A percentile compares a stretch with the other conserved stretches of the same genome.
Evolutionary conservation across 1,140 invertebrate species (phyloP).

Genomic region (Lutraria rhynchaena): DNA sequence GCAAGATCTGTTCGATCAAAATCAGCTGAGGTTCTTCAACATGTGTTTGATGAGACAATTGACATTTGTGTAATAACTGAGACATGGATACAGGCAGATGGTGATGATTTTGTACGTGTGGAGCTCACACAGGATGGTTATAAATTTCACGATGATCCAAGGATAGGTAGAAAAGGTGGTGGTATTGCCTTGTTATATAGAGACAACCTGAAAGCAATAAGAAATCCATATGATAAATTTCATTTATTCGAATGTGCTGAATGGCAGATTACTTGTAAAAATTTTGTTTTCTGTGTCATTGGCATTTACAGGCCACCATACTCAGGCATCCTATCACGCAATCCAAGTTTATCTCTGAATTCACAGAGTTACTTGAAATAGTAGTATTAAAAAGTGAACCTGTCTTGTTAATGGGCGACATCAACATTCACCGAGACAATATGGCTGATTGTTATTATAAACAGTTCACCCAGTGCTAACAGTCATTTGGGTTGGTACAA

Average conservation of each 20-base stretch:
- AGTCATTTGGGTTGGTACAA: slow-evolving; percentile 21
- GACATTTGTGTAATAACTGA: slow-evolving; percentile 33
- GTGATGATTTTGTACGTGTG: no score
- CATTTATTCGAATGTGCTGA: slow-evolving; percentile 34
- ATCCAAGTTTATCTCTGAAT: slow-evolving; percentile 16
- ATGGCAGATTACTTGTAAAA: no score
- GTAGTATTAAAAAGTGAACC: slow-evolving; percentile 4
- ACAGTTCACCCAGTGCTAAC: not conserved
- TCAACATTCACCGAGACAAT: slow-evolving; percentile 23
- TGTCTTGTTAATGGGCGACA: slow-evolving; percentile 17
- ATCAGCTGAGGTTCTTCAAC: slow-evolving; percentile 16
- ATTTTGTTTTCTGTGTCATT: no score
- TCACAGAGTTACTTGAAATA: slow-evolving; percentile 4
- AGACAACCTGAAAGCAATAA: slow-evolving; percentile 24
- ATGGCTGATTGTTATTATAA: slow-evolving; percentile 10
- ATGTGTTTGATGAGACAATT: slow-evolving; percentile 12
- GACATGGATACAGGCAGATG: slow-evolving; percentile 22
- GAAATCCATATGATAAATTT: not conserved
- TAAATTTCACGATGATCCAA: slow-evolving; percentile 18
- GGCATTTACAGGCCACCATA: not conserved
- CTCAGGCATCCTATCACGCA: slow-evolving; percentile 6
- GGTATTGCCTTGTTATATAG: slow-evolving; percentile 29
- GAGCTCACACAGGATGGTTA: no score
- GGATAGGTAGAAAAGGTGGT: slow-evolving; percentile 22
- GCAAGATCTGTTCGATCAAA: slow-evolving; percentile 21